Percentiles rank a stretch among this genome's conserved stretches.
Conservation (phyloP, 1,140 invertebrate genomes). For the Apolygus lucorum region DNA sequence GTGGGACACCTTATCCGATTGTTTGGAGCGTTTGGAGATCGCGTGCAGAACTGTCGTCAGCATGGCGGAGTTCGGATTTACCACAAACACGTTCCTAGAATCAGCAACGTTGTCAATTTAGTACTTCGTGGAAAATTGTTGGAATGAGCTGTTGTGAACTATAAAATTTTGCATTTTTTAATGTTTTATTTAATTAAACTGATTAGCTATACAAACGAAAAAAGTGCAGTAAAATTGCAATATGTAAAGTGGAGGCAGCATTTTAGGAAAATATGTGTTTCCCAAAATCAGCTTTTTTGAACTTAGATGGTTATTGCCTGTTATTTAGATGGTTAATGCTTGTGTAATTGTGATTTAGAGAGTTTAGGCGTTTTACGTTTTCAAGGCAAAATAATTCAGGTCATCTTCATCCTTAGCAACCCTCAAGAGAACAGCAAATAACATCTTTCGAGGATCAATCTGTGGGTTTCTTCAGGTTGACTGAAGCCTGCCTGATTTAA, state of each 20-base stretch:
- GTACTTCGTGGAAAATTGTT: background rate
- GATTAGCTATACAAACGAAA: background rate
- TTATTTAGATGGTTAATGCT: background rate
- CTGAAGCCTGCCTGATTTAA: background rate
- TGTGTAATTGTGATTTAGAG: background rate
- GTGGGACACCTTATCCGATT: too few species aligned
- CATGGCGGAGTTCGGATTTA: background rate
- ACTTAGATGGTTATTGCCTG: too few species aligned
- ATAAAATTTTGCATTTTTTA: too few species aligned
- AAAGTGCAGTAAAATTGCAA: too few species aligned
- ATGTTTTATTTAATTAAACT: background rate
- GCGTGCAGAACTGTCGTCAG: background rate
- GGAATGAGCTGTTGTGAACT: background rate
- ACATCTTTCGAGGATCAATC: background rate
- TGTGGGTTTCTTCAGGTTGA: background rate
- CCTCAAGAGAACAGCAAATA: too few species aligned
- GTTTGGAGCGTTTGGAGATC: background rate
- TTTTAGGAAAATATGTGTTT: too few species aligned
- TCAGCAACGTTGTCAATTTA: background rate
- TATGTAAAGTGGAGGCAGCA: too few species aligned
- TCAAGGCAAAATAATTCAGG: too few species aligned
- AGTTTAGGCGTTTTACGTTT: background rate
- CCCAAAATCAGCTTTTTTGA: too few species aligned
- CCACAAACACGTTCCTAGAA: conserved; percentile 2
- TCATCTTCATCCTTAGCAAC: too few species aligned